Percentiles rank a stretch among this genome's conserved stretches.
phyloP scores from a whole-genome alignment of 2,113 vertebrate species.

The Dipodomys merriami region DNA sequence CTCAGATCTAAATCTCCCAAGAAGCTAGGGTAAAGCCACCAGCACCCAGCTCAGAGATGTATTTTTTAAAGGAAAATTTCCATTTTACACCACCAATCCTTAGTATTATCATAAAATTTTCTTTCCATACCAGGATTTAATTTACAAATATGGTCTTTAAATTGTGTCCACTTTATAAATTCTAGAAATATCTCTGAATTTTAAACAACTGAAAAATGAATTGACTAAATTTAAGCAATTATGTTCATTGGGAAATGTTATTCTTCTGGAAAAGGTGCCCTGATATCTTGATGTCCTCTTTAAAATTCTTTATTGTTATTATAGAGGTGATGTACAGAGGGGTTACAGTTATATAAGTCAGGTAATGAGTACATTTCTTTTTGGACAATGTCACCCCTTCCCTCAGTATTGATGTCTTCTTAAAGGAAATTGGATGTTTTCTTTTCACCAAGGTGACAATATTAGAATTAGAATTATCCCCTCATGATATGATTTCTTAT shows the following conservation, averaged over 20 bases:
- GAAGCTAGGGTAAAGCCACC: no score
- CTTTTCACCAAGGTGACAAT: background rate
- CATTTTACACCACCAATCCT: background rate
- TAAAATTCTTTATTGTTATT: no score
- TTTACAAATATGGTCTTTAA: background rate
- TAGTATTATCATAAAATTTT: background rate
- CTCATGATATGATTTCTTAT: background rate
- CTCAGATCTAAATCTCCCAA: no score
- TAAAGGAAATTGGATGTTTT: conserved; percentile 23
- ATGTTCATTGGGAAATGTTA: background rate
- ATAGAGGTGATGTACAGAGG: no score
- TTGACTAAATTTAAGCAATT: background rate
- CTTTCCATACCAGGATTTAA: background rate
- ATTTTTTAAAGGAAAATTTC: background rate
- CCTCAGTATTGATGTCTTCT: background rate
- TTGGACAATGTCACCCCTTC: background rate
- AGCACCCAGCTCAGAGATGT: background rate
- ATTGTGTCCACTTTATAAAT: background rate
- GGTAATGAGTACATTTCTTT: no score
- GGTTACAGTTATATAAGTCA: no score
- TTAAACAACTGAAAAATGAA: background rate
- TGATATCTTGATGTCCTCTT: no score
- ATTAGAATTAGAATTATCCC: conserved; percentile 22
- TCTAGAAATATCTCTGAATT: background rate
- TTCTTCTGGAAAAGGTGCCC: no score